phyloP scores from a whole-genome alignment of 2,113 vertebrate species.

The Columbina picui region DNA sequence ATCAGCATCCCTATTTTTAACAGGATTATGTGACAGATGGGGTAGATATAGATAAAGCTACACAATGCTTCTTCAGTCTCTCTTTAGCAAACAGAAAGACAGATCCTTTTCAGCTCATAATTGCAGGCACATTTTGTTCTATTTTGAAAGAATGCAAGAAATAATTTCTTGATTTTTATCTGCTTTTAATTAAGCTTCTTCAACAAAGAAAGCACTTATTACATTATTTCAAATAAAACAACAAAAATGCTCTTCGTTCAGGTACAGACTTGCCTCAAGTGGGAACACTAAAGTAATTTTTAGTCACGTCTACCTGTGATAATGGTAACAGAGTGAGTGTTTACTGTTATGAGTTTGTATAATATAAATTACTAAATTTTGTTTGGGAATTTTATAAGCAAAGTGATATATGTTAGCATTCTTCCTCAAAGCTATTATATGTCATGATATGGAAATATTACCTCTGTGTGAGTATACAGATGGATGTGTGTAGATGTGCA shows the following conservation, averaged over 20 bases:
- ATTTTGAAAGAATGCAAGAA: constrained; percentile 75
- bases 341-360: not conserved
- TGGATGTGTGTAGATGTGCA: not conserved
- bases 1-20: constrained; percentile 73
- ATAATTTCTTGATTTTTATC: constrained; percentile 80
- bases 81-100: constrained; percentile 71
- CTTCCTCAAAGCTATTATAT: not conserved
- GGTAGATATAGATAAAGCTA: constrained; percentile 83
- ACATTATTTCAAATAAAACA: constrained; percentile 26
- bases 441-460: not conserved
- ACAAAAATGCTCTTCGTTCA: not conserved
- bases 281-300: not conserved
- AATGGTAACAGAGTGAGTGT: not conserved
- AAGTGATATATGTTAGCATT: not conserved
- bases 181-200: constrained; percentile 84
- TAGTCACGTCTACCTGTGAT: not conserved
- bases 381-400: not conserved
- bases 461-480: not conserved
- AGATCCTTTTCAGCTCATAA: constrained; percentile 64
- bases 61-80: constrained; percentile 81
- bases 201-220: constrained; percentile 75
- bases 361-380: not conserved
- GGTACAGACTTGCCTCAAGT: not conserved
- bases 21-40: constrained; percentile 78
- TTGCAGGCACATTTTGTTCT: constrained; percentile 76